phyloP scores from a whole-genome alignment of 2,113 vertebrate genomes.

The Nettapus auritus region DNA sequence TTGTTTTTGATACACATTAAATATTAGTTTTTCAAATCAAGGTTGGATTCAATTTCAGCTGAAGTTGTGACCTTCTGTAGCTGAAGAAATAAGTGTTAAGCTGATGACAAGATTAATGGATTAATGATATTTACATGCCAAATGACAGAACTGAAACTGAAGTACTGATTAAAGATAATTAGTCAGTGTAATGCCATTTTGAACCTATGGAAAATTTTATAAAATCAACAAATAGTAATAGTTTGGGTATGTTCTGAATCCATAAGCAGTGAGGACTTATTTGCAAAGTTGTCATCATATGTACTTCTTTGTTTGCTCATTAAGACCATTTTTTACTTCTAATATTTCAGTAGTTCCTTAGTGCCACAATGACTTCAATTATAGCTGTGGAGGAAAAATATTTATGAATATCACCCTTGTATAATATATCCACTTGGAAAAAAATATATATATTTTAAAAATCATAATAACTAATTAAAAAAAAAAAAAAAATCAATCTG shows the following conservation, averaged over 20 bases:
- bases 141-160: slow-evolving; percentile 57
- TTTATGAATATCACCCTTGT: neutral
- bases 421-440: neutral
- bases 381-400: neutral
- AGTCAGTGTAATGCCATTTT: slow-evolving; percentile 56
- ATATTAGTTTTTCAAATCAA: slow-evolving; percentile 35
- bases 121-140: slow-evolving; percentile 69
- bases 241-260: slow-evolving; percentile 27
- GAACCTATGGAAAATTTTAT: slow-evolving; percentile 25
- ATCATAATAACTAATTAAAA: neutral
- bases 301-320: neutral
- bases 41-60: neutral
- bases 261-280: neutral
- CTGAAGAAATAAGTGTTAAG: slow-evolving; percentile 25
- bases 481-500: neutral
- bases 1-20: neutral
- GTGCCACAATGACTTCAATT: neutral
- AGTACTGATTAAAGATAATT: slow-evolving; percentile 67
- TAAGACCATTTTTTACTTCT: neutral
- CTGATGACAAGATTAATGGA: slow-evolving; percentile 65
- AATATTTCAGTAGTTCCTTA: neutral
- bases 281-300: neutral
- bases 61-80: slow-evolving; percentile 42
- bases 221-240: slow-evolving; percentile 63
- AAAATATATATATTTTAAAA: neutral